Evolutionary conservation across 2,113 vertebrate species (phyloP).

Genomic region (Atrichornis clamosus): DNA sequence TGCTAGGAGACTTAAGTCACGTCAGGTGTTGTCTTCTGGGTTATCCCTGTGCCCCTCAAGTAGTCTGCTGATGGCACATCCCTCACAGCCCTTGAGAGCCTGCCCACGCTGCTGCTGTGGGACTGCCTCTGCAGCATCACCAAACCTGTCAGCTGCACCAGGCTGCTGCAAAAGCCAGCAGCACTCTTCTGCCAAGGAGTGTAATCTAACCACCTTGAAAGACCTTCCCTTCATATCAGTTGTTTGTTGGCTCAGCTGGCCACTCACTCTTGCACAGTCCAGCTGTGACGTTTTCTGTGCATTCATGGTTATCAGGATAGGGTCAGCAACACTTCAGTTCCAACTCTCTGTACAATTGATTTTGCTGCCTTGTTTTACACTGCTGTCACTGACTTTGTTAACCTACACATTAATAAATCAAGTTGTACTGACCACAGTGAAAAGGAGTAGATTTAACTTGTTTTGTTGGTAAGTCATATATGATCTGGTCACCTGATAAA

Average conservation of each 20-base stretch:
- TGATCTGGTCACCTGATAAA: not conserved
- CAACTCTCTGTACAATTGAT: not conserved
- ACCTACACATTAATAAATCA: not conserved
- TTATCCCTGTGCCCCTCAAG: not conserved
- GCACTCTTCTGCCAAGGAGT: not conserved
- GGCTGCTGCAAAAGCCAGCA: not conserved
- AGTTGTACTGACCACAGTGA: not conserved
- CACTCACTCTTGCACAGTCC: not conserved
- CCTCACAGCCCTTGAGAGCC: no score
- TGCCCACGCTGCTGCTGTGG: not conserved
- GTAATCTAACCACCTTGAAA: not conserved
- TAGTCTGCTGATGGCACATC: not conserved
- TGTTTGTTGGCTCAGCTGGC: slow-evolving; percentile 27
- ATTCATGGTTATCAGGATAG: not conserved
- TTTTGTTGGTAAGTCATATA: not conserved
- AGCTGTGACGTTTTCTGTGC: not conserved
- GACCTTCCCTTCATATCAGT: not conserved
- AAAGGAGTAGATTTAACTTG: not conserved
- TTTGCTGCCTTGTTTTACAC: not conserved
- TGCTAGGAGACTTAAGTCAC: not conserved
- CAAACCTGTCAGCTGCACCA: not conserved
- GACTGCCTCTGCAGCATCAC: not conserved
- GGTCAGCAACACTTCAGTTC: not conserved
- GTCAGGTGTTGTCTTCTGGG: not conserved
- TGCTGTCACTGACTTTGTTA: not conserved